Evolutionary conservation across 2,888 invertebrate species (phyloP), one percentile per base, ranked within the genome.

Genomic region (Pterostichus madidus): DNA sequence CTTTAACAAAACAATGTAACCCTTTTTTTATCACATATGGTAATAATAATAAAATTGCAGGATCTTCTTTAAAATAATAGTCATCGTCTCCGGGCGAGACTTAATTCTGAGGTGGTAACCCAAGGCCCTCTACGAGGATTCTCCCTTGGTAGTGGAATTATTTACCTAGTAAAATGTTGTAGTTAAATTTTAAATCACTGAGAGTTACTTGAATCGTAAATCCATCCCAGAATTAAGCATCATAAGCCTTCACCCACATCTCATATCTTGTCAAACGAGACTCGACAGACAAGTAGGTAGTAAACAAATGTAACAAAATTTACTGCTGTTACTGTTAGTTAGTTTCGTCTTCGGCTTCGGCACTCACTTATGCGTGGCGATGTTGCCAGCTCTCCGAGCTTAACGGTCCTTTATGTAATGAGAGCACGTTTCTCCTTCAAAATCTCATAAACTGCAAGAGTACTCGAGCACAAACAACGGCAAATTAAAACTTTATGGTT

Each of bases 401-500:
- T 76, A 53, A 46, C 79, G 56, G 64, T 68, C 80, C 68, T 49
- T 80, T 68, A 80, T 80, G 53, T 80, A 80, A 80, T 80, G 68
- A 39, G 56, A 80, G 56, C 80, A 80, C 80, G 80, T 80, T 80
- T 68, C 71, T 73, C 80, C 80, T 73, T 80, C 73, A 73, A 73
- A 80, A 80, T 68, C 80, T 80, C 80, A 80, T 80, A 80, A 80
- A 80, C 80, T 80, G 80, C 80, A 73, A 68, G 80, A 56, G 68
- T 80, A 80, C 80, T 73, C 56, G 80, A 71, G 80, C 80, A 80
- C 80, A 80, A 80, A 80, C 80, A 80, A 80, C 68, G 56, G 80
- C 80, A 80, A 80, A 80, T 80, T 80, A 80, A 80, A 80, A 80
- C 80, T 80, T 80, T 80, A 80, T 80, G 80, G 24, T 73, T 71